Evolutionary conservation across 1,140 invertebrate genomes (phyloP).

Genomic region (Panulirus ornatus): DNA sequence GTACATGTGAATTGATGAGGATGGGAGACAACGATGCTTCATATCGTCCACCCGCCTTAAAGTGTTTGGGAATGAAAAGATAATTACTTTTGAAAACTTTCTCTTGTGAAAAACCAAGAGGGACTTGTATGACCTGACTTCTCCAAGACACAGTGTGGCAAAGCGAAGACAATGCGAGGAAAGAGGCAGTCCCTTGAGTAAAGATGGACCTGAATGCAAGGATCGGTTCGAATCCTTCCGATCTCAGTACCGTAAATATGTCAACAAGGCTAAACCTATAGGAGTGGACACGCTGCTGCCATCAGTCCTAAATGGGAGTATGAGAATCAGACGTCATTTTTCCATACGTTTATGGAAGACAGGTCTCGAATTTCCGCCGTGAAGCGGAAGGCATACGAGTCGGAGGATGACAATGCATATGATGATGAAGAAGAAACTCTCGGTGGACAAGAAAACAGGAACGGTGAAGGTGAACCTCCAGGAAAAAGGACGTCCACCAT

Average conservation of each 20-base stretch:
- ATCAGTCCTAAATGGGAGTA: conserved; percentile 12
- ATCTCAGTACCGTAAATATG: conserved; percentile 39
- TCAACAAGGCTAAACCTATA: conserved; percentile 24
- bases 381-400: neutral
- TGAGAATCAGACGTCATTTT: conserved; percentile 37
- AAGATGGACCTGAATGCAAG: conserved; percentile 30
- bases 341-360: conserved; percentile 13
- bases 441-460: neutral
- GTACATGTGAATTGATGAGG: no score
- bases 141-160: no score
- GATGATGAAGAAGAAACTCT: conserved; percentile 29
- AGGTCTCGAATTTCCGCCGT: conserved; percentile 2
- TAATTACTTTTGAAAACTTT: no score
- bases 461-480: conserved; percentile 16
- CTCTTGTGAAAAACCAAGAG: no score
- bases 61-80: no score
- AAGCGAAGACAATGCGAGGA: no score
- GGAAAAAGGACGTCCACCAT: conserved; percentile 4
- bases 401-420: conserved; percentile 35
- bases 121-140: no score
- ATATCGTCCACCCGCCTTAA: no score
- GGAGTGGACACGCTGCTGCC: conserved; percentile 28
- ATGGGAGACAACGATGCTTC: no score
- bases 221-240: no score
- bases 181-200: no score